Percentiles rank a stretch among this genome's conserved stretches.
phyloP scores from a whole-genome alignment of 2,113 vertebrate genomes.

The Clupea harengus region DNA sequence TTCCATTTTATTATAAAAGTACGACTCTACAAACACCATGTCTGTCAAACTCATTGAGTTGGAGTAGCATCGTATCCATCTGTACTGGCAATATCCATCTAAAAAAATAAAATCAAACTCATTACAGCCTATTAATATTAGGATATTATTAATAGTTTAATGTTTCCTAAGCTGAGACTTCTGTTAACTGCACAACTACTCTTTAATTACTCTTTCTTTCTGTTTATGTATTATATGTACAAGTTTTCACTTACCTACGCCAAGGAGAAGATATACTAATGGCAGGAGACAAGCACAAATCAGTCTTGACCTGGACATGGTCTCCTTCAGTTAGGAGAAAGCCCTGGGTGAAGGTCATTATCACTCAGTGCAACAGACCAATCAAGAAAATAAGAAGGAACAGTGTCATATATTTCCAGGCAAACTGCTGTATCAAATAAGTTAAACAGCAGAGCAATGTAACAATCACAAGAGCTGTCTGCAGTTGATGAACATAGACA shows the following conservation, averaged over 20 bases:
- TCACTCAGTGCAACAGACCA: neutral
- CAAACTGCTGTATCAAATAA: neutral
- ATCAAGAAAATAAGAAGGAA: neutral
- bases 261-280: neutral
- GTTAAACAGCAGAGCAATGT: neutral
- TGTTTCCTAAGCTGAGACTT: neutral
- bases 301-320: neutral
- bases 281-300: neutral
- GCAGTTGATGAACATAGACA: too few species aligned
- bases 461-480: neutral
- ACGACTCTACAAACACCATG: neutral
- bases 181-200: neutral
- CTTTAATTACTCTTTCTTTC: neutral
- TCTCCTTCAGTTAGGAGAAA: neutral
- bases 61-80: neutral
- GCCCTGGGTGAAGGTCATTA: neutral
- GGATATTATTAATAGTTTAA: neutral
- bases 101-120: neutral
- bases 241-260: neutral
- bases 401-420: neutral
- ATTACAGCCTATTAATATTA: neutral
- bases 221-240: neutral
- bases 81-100: neutral
- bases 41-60: neutral
- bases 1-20: constrained; percentile 12